Evolutionary conservation across 1,140 invertebrate genomes (phyloP).

Genomic region (Archivesica marissinica): DNA sequence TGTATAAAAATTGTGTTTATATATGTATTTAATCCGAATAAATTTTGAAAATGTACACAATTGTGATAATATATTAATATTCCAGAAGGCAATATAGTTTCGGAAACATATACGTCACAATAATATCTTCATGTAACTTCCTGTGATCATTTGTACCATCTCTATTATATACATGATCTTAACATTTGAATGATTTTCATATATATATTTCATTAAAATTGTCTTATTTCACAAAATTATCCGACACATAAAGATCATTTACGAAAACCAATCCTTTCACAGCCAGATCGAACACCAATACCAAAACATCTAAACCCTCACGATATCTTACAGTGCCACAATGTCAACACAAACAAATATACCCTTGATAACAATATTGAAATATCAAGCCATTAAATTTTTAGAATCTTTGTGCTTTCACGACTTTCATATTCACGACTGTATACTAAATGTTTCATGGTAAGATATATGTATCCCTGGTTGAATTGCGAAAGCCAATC

Average conservation of each 20-base stretch:
- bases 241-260: not conserved
- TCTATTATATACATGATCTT: too few relatives aligned
- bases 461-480: not conserved
- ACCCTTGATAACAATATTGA: slow-evolving; percentile 51
- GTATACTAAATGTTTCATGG: slow-evolving; percentile 16
- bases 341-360: slow-evolving; percentile 35
- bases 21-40: too few relatives aligned
- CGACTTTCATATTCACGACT: not conserved
- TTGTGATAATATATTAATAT: too few relatives aligned
- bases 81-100: too few relatives aligned
- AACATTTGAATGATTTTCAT: too few relatives aligned
- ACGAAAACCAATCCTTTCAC: not conserved
- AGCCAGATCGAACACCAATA: not conserved
- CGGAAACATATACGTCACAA: too few relatives aligned
- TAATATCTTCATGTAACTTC: too few relatives aligned
- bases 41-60: too few relatives aligned
- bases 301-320: not conserved
- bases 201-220: not conserved
- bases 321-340: not conserved
- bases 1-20: too few relatives aligned
- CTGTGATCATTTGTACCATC: too few relatives aligned
- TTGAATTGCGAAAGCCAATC: not conserved
- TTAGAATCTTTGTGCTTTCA: not conserved
- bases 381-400: slow-evolving; percentile 9
- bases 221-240: too few relatives aligned